Percentiles rank a stretch among this genome's conserved stretches.
These are phyloP conservation scores for Vireo altiloquus DNA, from an alignment of 2,113 vertebrate species.

Conservation along the genomic window DNA sequence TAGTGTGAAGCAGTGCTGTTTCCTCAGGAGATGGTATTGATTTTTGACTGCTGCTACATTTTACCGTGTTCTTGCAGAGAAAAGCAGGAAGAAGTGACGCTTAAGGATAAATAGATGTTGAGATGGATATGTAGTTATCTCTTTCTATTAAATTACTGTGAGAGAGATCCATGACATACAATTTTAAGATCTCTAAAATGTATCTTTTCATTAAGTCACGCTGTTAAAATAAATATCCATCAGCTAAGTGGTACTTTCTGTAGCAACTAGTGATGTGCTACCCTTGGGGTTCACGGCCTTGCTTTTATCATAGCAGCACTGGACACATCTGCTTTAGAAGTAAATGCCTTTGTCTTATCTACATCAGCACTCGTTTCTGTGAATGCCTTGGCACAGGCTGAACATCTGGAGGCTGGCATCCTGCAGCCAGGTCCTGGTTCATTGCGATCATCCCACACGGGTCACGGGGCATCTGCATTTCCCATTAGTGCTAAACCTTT, in stretches of 20 bases:
- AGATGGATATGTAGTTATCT: background rate
- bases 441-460: background rate
- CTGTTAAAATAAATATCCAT: slow-evolving; percentile 10
- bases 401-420: background rate
- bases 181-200: background rate
- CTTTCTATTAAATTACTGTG: background rate
- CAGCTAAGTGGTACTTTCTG: background rate
- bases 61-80: background rate
- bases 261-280: background rate
- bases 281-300: background rate
- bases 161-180: background rate
- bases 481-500: background rate
- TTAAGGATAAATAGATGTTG: background rate
- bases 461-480: background rate
- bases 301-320: background rate
- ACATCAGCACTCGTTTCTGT: background rate
- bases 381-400: background rate
- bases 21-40: background rate
- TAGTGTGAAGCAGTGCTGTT: background rate
- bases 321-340: background rate
- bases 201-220: slow-evolving; percentile 15
- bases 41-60: background rate
- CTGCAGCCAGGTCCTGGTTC: background rate
- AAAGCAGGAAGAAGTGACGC: background rate
- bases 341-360: background rate